Evolutionary conservation across 2,797 vertebrate genomes (phyloP), one percentile per base, ranked within the genome.

Genomic region (Gobionotothen gibberifrons): DNA sequence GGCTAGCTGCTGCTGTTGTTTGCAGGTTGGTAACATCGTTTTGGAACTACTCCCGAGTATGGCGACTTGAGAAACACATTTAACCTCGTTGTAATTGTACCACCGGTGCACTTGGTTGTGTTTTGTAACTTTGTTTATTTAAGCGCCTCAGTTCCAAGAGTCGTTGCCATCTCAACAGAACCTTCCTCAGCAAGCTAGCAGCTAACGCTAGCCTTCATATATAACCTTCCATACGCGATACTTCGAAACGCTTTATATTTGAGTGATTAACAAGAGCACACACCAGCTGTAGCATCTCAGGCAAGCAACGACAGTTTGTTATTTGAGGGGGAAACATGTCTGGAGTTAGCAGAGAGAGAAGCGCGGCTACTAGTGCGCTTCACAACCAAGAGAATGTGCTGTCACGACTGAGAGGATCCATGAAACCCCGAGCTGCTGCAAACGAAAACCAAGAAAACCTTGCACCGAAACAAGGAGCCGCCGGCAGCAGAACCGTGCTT

Each of bases 371-470:
- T 26, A 79, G 67, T 1, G 92, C 87, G 0, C 1, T 54, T 0
- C 86, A 85, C 58, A 92, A 94, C 74, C 95, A 93, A 26, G 95
- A 95, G 44, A 96, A 96, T 22, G 67, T 92, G 83, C 72, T 88
- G 51, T 78, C 87, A 1, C 76, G 93, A 52, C 69, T 91, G 10
- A 84, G 91, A 13, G 91, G 85, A 0, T 81, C 89, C 0, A 3
- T 73, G 0, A 95, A 95, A 74, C 52, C 43, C 72, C 82, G 90
- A 43, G 75, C 69, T 19, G 42, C 73, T 19, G 21, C 49, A 2
- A 55, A 3, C 42, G 96, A 96, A 40, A 96, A 98, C 88, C 96
- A 96, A 55, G 97, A 99, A 68, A 98, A 99, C 72, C 40, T 95
- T 1, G 90, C 93, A 0, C 96, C 96, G 0, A 94, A 93, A 56